Conservation (phyloP, 2,113 vertebrate genomes). For the Amphiprion ocellaris region DNA sequence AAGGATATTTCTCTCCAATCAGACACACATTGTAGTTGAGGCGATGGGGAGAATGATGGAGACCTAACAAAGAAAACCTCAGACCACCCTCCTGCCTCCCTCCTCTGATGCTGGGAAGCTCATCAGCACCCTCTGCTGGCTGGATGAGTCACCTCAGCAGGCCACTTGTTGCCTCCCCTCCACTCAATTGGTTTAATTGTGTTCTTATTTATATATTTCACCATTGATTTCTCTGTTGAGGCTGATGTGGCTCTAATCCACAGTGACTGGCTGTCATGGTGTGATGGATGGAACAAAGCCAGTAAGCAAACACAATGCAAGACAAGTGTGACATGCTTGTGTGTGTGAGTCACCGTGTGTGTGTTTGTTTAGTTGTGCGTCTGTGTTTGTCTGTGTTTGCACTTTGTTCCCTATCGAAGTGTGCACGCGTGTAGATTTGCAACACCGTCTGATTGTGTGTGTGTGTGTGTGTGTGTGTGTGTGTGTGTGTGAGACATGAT, state of each 20-base stretch:
- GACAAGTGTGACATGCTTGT: conserved; percentile 59
- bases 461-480: not conserved
- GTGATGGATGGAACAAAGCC: conserved; percentile 81
- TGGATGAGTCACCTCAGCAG: conserved; percentile 16
- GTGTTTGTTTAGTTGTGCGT: conserved; percentile 30
- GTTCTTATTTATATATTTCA: conserved; percentile 81
- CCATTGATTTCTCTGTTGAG: conserved; percentile 76
- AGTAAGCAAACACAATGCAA: conserved; percentile 73
- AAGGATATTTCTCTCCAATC: conserved; percentile 13
- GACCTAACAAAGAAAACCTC: conserved; percentile 71
- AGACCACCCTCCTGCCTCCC: conserved; percentile 35
- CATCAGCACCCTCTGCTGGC: conserved; percentile 80
- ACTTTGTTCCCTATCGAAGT: conserved; percentile 36
- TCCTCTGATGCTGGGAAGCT: conserved; percentile 59
- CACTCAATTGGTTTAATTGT: conserved; percentile 66
- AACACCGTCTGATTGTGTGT: not conserved
- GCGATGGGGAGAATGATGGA: conserved; percentile 41
- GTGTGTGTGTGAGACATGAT: conserved; percentile 17
- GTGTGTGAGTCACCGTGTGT: conserved; percentile 25
- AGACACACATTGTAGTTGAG: conserved; percentile 8
- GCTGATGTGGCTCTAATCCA: conserved; percentile 80
- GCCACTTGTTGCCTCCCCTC: conserved; percentile 82
- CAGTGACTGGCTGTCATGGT: conserved; percentile 76
- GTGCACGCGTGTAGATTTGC: conserved; percentile 34
- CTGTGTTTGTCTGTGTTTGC: conserved; percentile 42